Evolutionary conservation across 2,113 vertebrate genomes (phyloP).

Genomic region (Bombycilla garrulus): DNA sequence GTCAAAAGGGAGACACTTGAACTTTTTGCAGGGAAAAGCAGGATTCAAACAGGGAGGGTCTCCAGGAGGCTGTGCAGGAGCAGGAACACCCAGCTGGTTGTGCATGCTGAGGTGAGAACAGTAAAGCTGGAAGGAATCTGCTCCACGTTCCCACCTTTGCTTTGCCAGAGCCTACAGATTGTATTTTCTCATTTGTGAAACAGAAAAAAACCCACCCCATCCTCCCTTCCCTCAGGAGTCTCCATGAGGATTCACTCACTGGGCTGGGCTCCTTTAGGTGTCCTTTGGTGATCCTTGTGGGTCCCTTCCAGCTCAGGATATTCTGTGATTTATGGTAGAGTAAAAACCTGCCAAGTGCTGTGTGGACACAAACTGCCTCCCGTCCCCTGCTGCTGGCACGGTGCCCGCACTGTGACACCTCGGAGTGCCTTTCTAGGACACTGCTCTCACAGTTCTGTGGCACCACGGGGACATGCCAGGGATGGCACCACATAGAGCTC

Average conservation of each 20-base stretch:
- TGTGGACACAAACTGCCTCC: neutral
- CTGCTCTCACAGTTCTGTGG: neutral
- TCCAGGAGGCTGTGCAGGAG: neutral
- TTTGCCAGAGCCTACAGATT: neutral
- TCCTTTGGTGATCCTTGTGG: neutral
- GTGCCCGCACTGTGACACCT: neutral
- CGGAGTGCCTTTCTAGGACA: neutral
- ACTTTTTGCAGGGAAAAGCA: neutral
- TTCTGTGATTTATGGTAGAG: neutral
- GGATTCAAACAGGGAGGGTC: neutral
- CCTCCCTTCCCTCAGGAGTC: neutral
- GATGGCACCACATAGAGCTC: rapidly evolving
- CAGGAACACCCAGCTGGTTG: neutral
- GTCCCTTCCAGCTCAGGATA: neutral
- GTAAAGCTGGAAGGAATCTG: neutral
- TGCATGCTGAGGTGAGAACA: neutral
- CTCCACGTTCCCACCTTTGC: neutral
- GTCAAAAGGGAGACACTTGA: neutral
- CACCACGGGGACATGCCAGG: neutral
- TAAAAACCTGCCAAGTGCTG: neutral
- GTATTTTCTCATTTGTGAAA: neutral
- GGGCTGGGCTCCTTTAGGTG: neutral
- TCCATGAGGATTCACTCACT: neutral
- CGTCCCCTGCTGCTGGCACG: neutral
- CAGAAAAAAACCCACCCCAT: neutral